Evolutionary conservation across 2,113 vertebrate species (phyloP), one percentile per base, ranked within the genome.

Genomic region (Vulpes ferrilata): DNA sequence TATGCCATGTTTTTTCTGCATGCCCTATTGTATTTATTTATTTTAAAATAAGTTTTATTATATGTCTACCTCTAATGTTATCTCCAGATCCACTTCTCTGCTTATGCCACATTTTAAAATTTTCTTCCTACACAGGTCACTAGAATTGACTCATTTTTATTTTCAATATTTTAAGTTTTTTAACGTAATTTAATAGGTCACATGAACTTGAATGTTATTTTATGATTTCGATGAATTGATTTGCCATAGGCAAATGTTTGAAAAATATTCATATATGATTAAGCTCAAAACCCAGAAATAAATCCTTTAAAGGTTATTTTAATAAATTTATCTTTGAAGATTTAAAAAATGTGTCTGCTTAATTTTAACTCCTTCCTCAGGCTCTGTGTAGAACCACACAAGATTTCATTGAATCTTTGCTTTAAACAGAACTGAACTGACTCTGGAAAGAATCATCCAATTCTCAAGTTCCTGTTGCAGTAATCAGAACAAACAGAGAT

Each of bases 111-210:
- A n/a, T 11, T 57, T 20, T 73, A 55, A 76, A 73, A 71, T 5
- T 15, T 93, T 69, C 2, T 30, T 32, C 64, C 71, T 92, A 5
- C 57, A 32, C 11, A 7, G 11, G 4, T 22, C 30, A 86, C 53
- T 51, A 69, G 59, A 83, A 71, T 43, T 65, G n/a, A 62, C 59
- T 17, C 60, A 20, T 27, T 95, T 95, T 95, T 81, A 67, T 95
- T 81, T 86, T 86, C 7, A 55, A 11, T 89, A 32, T 85, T 94
- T 93, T 38, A 88, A 7, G 35, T 48, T 51, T 11, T 4, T 90
- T 20, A 86, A 86, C 43, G 7, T 82, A 59, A 2, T 51, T 82
- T 93, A 76, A 27, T 69, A 25, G 7, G 4, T 79, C 20, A 90
- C 5, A 86, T 10, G 15, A 17, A 84, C 6, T 71, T 86, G 13